Conservation (phyloP, 64 coral and sea anemone species). For the Catalaphyllia jardinei region DNA sequence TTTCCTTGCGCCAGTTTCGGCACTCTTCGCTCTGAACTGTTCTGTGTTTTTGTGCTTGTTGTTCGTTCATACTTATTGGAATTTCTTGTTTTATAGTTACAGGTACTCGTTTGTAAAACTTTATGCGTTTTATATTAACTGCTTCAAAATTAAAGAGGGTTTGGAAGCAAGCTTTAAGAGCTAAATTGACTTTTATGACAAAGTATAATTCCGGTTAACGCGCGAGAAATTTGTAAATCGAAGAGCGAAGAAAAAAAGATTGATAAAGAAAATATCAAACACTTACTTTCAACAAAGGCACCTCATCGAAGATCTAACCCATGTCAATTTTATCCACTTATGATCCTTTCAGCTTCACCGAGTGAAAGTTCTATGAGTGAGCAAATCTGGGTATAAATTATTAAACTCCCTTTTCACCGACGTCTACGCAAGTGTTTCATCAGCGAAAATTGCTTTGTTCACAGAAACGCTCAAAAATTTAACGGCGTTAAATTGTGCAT, state of each 20-base stretch:
- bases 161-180: neutral
- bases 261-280: neutral
- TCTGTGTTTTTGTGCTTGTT: too few relatives aligned
- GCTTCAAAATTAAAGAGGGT: neutral
- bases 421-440: neutral
- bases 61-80: too few relatives aligned
- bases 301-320: neutral
- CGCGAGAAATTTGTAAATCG: neutral
- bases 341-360: neutral
- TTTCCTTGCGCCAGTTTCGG: too few relatives aligned
- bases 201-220: too few relatives aligned
- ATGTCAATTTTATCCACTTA: neutral
- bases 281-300: neutral
- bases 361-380: neutral
- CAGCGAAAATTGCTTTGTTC: constrained; percentile 13
- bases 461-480: neutral
- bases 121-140: neutral
- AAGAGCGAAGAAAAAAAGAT: neutral
- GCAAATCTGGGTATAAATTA: neutral
- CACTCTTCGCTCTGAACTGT: too few relatives aligned
- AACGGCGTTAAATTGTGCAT: neutral
- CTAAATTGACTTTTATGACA: neutral
- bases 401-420: neutral
- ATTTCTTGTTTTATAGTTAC: neutral
- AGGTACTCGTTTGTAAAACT: too few relatives aligned